Evolutionary conservation across 2,113 vertebrate genomes (phyloP), one percentile per base, ranked within the genome.

Genomic region (Engystomops pustulosus): DNA sequence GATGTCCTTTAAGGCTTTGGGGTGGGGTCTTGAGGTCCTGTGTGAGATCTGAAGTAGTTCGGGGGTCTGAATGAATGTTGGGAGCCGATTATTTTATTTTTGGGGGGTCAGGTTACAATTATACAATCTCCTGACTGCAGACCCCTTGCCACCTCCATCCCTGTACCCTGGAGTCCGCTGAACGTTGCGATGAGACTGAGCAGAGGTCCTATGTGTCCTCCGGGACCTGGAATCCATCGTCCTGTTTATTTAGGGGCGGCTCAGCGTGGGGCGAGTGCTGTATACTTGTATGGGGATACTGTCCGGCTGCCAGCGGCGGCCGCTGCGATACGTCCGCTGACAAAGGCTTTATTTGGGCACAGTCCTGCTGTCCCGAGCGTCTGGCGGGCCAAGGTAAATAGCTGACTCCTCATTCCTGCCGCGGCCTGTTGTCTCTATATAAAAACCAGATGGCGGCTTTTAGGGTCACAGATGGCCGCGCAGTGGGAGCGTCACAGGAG

Each of bases 361-460:
- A 14, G 51, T 4, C 15, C 51, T 34, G 47, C 17, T 17, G 75
- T 60, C 51, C 53, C 44, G 34, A 6, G 34, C n/a, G 3, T 79
- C n/a, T 60, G n/a, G 34, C 6, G 53, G 15, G 53, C 77, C 77
- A 79, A 79, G 36, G 55, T 79, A 79, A 79, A 79, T 41, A 79
- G 4, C 65, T 45, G 77, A 15, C 15, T 62, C 11, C n/a, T 27
- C 25, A 30, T 45, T 36, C 51, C 34, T 36, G 47, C 55, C 53
- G 74, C 17, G 20, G 75, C 51, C 55, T 62, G 32, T 44, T 45
- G 34, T 65, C 18, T 65, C 38, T 18, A 60, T 79, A 62, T 62
- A 25, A 27, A 36, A 60, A 45, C 8, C 76, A 79, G 53, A 79
- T 79, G 76, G 76, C 41, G 55, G 51, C 20, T n/a, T 78, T 36